Base-by-base conservation (phyloP, 2,888 invertebrate species). In the Cryptus viduatorius region DNA sequence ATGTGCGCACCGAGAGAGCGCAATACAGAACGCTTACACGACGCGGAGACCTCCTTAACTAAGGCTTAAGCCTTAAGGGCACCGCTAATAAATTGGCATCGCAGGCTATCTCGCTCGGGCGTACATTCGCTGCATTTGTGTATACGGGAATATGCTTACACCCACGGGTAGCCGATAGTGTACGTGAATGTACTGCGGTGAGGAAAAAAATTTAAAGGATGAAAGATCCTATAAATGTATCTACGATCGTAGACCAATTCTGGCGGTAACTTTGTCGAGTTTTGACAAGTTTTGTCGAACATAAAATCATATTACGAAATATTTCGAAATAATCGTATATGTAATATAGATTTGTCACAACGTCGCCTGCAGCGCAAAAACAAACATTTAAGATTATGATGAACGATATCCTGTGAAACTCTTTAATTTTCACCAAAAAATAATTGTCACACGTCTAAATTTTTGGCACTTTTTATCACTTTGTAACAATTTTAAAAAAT, bases 11-110 rank as follows among this genome's bases (percentile, higher is more conserved):
- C 50, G 44, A 46, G 68, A 64, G 79, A 69, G 86, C 79, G 83
- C 84, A 75, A 83, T 76, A 80, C 79, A 77, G 56, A 76, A 72
- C 73, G 72, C 82, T 83, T 85, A 86, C 85, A 87, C 87, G 85
- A 87, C 86, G 83, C 88, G 88, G 89, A 88, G 88, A 88, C 88
- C 89, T 84, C 88, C 89, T 92, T 90, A 90, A 90, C 90, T 90
- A 89, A 90, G 91, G 90, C 92, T 90, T 79, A 82, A 82, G 78
- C 84, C 82, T 86, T 84, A 91, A 91, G 91, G 90, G 90, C 90
- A 91, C 85, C 88, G 88, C 91, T 92, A 92, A 92, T 92, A 92
- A 92, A 92, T 92, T 92, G 92, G 90, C 90, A 75, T 75, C 75
- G 81, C 81, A 71, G 75, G 81, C 78, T 79, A 79, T 84, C 84